A percentile compares a stretch with the other conserved stretches of the same genome.
Conservation (phyloP, 37 sponge, comb jelly and placozoan species). For the Ephydatia muelleri region DNA sequence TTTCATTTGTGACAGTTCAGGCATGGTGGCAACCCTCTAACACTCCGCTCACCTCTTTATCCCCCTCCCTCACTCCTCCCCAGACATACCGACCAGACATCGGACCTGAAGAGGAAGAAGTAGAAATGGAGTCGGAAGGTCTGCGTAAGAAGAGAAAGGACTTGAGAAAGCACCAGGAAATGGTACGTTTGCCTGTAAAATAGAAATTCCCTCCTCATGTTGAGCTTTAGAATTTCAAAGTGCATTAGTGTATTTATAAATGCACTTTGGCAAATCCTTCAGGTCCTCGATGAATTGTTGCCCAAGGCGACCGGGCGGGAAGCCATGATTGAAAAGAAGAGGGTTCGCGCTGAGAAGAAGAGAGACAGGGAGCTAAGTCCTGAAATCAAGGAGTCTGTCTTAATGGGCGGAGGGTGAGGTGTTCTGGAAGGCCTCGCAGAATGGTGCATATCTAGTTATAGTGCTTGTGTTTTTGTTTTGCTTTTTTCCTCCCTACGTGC, state of each 20-base stretch:
- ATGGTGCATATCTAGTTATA: no score
- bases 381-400: slow-evolving; percentile 41
- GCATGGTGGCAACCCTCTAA: no score
- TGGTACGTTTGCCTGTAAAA: slow-evolving; percentile 19
- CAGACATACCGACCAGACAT: no score
- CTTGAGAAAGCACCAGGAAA: slow-evolving; percentile 56
- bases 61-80: no score
- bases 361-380: slow-evolving; percentile 81
- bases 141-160: slow-evolving; percentile 41
- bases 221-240: neutral
- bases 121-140: slow-evolving; percentile 22
- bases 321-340: slow-evolving; percentile 81
- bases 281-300: slow-evolving; percentile 87
- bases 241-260: neutral
- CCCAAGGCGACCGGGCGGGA: slow-evolving; percentile 86
- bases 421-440: no score
- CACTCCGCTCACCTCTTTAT: no score
- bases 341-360: slow-evolving; percentile 47
- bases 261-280: neutral
- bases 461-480: no score
- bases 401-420: slow-evolving; percentile 19
- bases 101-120: slow-evolving; percentile 25
- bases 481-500: neutral
- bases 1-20: neutral
- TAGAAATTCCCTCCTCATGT: neutral